Evolutionary conservation across 2,797 vertebrate genomes (phyloP).

Genomic region (Phataginus tricuspis): DNA sequence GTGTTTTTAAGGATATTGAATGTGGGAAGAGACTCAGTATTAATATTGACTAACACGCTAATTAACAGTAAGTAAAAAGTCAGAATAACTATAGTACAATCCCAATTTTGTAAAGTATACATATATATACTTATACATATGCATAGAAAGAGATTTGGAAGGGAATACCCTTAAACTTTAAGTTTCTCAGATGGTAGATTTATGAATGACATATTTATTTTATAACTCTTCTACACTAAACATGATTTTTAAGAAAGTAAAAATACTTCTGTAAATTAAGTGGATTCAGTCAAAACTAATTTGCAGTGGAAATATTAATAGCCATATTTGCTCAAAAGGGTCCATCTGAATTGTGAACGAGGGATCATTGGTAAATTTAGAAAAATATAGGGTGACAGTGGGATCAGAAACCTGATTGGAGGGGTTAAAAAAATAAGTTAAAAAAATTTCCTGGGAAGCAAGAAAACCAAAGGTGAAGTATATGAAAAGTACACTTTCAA

Average conservation of each 20-base stretch:
- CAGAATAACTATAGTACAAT: not conserved
- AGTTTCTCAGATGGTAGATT: not conserved
- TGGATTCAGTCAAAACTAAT: slow-evolving; percentile 23
- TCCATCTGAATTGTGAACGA: slow-evolving; percentile 4
- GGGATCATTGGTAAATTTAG: not conserved
- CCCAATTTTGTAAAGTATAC: not conserved
- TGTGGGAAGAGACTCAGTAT: not conserved
- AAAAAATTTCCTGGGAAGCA: not conserved
- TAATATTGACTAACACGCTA: not conserved
- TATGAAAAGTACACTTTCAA: not conserved
- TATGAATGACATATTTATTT: not conserved
- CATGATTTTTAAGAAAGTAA: slow-evolving; percentile 24
- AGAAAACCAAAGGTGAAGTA: not conserved
- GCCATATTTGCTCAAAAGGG: not conserved
- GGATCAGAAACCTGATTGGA: slow-evolving; percentile 5
- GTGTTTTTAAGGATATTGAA: not conserved
- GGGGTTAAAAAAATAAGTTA: not conserved
- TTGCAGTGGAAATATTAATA: slow-evolving; percentile 7
- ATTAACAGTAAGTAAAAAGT: slow-evolving; percentile 22
- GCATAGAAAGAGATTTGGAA: slow-evolving; percentile 30
- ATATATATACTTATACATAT: not conserved
- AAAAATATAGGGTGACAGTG: not conserved
- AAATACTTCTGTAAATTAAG: not conserved
- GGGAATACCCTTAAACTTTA: not conserved
- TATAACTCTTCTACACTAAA: not conserved